A percentile compares a stretch with the other conserved stretches of the same genome.
phyloP scores from a whole-genome alignment of 2,797 vertebrate species.

The Dryobates pubescens region DNA sequence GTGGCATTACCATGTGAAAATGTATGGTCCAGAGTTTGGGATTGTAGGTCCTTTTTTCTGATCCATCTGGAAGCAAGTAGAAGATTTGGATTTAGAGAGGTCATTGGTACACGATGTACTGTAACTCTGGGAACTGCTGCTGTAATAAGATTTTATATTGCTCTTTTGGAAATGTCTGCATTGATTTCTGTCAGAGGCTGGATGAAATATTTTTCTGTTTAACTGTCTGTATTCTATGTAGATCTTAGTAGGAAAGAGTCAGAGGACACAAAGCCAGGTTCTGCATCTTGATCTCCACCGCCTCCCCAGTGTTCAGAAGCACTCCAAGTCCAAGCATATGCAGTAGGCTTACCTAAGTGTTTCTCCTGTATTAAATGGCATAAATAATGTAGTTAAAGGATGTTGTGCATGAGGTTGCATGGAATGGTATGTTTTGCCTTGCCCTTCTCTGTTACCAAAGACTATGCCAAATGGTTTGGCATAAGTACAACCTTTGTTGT shows the following conservation, averaged over 20 bases:
- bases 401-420: background rate
- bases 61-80: background rate
- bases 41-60: background rate
- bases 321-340: fast-evolving
- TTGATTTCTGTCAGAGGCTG: slow-evolving; percentile 21
- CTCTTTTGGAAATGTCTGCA: slow-evolving; percentile 33
- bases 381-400: background rate
- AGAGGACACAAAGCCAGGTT: background rate
- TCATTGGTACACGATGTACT: background rate
- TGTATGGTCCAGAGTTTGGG: background rate
- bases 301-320: background rate
- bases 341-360: background rate
- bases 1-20: background rate
- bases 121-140: background rate
- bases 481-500: background rate
- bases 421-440: background rate
- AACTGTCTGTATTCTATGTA: background rate
- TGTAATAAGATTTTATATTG: slow-evolving; percentile 12
- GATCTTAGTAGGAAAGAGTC: background rate
- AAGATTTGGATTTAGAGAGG: background rate
- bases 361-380: background rate
- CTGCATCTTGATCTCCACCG: background rate
- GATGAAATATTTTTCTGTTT: background rate
- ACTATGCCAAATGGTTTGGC: slow-evolving; percentile 13
- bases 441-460: background rate